phyloP scores from a whole-genome alignment of 2,888 invertebrate species.

The Andrena dorsata region DNA sequence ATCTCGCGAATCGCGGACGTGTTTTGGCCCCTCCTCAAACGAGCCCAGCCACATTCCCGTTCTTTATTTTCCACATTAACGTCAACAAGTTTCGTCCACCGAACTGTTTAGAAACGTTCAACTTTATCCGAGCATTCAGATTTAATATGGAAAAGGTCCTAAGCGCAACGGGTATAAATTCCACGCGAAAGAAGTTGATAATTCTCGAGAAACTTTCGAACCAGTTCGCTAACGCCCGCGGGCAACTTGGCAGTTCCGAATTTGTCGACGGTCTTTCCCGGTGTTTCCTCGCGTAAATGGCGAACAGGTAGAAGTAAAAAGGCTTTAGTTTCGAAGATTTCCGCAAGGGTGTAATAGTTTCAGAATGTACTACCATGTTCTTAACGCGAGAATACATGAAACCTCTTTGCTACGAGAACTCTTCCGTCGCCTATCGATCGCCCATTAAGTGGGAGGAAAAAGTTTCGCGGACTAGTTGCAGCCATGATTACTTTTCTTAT shows the following conservation, averaged over 20 bases:
- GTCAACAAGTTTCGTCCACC: background rate
- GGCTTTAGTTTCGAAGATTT: background rate
- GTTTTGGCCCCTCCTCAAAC: conserved; percentile 24
- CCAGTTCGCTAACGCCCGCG: conserved; percentile 16
- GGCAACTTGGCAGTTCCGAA: conserved; percentile 13
- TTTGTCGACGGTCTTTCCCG: conserved; percentile 23
- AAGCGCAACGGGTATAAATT: background rate
- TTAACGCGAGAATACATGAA: too few relatives aligned
- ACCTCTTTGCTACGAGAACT: background rate
- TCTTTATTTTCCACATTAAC: background rate
- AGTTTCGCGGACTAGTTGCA: conserved; percentile 29
- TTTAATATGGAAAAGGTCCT: conserved; percentile 8
- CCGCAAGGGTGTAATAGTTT: background rate
- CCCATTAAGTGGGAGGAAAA: background rate
- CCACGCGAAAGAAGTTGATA: background rate
- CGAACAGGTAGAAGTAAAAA: conserved; percentile 9
- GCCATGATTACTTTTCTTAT: conserved; percentile 58
- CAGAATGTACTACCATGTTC: too few relatives aligned
- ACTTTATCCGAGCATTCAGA: background rate
- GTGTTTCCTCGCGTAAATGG: conserved; percentile 17
- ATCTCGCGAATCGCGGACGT: conserved; percentile 20
- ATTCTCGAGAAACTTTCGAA: conserved; percentile 27
- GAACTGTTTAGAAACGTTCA: background rate
- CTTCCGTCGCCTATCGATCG: conserved; percentile 23
- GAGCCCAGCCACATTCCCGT: background rate